Evolutionary conservation across 2,113 vertebrate species (phyloP).

Genomic region (Syrmaticus mikado): DNA sequence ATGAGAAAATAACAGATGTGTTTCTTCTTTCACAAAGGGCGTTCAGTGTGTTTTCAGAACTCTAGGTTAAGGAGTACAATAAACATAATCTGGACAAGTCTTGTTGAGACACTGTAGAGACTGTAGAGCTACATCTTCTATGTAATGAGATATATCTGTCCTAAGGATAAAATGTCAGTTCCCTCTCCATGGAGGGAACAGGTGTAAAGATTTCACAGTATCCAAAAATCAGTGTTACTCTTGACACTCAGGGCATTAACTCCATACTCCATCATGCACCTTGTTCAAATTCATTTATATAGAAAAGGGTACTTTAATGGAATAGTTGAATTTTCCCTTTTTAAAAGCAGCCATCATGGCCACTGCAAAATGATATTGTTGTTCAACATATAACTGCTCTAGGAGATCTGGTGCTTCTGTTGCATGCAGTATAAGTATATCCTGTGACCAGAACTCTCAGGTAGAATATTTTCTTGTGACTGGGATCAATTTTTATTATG

Average conservation of each 20-base stretch:
- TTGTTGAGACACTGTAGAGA: background rate
- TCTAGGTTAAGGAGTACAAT: background rate
- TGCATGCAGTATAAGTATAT: rapidly evolving
- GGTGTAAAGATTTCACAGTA: background rate
- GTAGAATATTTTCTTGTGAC: background rate
- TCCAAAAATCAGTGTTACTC: background rate
- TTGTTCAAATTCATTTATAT: background rate
- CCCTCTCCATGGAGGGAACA: background rate
- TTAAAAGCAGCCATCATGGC: background rate
- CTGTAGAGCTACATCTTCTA: background rate
- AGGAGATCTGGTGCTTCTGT: background rate
- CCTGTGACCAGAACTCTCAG: background rate
- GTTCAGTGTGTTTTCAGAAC: background rate
- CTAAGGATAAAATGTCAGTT: background rate
- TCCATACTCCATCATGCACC: background rate
- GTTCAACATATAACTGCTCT: background rate
- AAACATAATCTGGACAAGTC: background rate
- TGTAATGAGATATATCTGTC: background rate
- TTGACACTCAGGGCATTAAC: background rate
- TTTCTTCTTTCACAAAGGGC: background rate
- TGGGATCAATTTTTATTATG: background rate
- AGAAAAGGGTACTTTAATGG: background rate
- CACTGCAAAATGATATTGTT: background rate
- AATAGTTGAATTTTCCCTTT: background rate
- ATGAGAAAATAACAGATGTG: background rate